Evolutionary conservation across 37 sponge, comb jelly and placozoan genomes (phyloP), one percentile per base, ranked within the genome.

Genomic region (Oscarella lobularis): DNA sequence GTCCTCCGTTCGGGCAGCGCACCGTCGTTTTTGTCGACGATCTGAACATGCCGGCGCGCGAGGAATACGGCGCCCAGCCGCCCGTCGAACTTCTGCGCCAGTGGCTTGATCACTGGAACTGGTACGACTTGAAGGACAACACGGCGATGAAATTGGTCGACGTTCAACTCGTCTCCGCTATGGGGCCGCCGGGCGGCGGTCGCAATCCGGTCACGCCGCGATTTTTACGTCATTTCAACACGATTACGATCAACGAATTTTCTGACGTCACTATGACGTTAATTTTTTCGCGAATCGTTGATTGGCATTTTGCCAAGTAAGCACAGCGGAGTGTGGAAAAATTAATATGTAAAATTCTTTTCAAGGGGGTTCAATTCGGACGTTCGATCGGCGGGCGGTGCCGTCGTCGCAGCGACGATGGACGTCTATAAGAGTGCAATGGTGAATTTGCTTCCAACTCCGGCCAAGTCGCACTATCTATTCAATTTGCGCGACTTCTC

Each of bases 21-120:
- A 91, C 92, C 33, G 89, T 93, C 83, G 94, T 90, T 67, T 96
- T 92, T 90, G 98, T 96, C 31, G 98, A 96, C 85, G 98, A 96
- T 75, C 76, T 96, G 39, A 96, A 96, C 78, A 96, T 96, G 98
- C 98, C 98, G 6, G 72, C 90, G 39, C 66, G 88, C 72, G 98
- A 96, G 77, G 78, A 37, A 66, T 96, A 96, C 76, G 98, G 98
- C 14, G 97, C 97, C 9, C 97, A 96, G 74, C 97, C 97, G 39
- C 97, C 97, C n/a, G 89, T 96, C 76, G 98, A 96, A 80, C 79
- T 96, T 5, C 83, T 96, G 68, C 79, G 98, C 65, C 98, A 96
- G 71, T 96, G 90, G 93, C 39, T 90, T 67, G 98, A 96, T 67
- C 94, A 96, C 82, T 88, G 91, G 86, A 85, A 87, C 84, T 96